Base-by-base conservation (phyloP, 2,113 vertebrate species). In the Strigops habroptila region DNA sequence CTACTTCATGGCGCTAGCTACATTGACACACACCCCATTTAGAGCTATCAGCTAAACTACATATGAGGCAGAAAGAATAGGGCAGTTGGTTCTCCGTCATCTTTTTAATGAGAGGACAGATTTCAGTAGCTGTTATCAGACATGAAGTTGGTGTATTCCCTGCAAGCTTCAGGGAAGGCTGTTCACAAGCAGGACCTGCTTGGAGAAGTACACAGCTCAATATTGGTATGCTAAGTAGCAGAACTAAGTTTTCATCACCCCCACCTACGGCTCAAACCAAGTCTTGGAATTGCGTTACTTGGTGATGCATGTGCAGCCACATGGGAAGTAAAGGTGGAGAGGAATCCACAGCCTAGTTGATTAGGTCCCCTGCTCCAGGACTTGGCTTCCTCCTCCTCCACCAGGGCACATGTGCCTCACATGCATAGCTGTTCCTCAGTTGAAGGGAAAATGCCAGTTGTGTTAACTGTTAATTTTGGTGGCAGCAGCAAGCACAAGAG, bases 391-490 rank as follows among this genome's bases (percentile, higher is more conserved):
- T 52, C 44, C 43, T 64, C n/a, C 48, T 84, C 33, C 23, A n/a
- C 44, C 76, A 90, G 46, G 63, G 46, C 31, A 79, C 57, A 85
- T 9, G 8, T 53, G 39, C 43, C 57, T 77, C 22, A 31, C 52
- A 25, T 28, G 73, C 49, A 46, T 3, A 73, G 62, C 30, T 76
- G 69, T 35, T 82, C 95, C 71, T 74, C 39, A 74, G 59, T 63
- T 65, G 77, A 88, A 95, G 57, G 60, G 69, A 91, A 97, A 95
- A 94, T 59, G 76, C 39, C 51, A 64, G 27, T 94, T 90, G 68
- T 51, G 49, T 94, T 30, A 33, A 91, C 63, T 81, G 43, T 59
- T 74, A 86, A 74, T 86, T 91, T 88, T 76, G 73, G 57, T 74
- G 81, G 81, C 68, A 94, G 77, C 64, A 93, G 78, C 62, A 86